A percentile compares a stretch with the other conserved stretches of the same genome.
phyloP scores from a whole-genome alignment of 2,113 vertebrate species.

The Sitta europaea region DNA sequence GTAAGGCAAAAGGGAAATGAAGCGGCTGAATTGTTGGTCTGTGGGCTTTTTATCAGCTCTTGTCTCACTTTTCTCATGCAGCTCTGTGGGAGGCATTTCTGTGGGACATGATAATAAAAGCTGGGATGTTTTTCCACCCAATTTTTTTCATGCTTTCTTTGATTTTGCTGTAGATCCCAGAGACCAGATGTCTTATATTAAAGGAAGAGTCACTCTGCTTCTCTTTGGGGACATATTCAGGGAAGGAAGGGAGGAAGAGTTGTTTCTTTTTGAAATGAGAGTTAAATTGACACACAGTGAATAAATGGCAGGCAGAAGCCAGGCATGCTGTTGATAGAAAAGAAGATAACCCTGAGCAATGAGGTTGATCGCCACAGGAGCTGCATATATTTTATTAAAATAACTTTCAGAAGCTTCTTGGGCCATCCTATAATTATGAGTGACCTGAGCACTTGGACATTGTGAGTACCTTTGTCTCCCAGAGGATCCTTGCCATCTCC shows the following conservation, averaged over 20 bases:
- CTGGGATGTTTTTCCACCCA: not conserved
- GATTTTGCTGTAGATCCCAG: constrained; percentile 8
- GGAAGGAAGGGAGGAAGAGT: not conserved
- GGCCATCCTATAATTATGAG: not conserved
- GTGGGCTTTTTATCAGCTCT: not conserved
- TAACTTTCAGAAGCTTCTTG: not conserved
- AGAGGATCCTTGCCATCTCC: not conserved
- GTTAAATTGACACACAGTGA: not conserved
- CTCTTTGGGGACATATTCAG: not conserved
- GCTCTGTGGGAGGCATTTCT: constrained; percentile 11
- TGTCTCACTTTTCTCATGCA: not conserved
- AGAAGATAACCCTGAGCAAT: not conserved
- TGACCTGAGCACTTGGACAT: not conserved
- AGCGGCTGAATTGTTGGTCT: not conserved
- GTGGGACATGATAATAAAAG: not conserved
- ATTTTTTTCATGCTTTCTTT: not conserved
- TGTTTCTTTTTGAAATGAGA: not conserved
- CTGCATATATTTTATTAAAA: constrained; percentile 1
- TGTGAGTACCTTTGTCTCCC: not conserved
- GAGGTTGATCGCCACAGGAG: not conserved
- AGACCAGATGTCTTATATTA: constrained; percentile 27
- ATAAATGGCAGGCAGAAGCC: not conserved
- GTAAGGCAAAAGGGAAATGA: not conserved
- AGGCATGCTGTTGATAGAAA: not conserved
- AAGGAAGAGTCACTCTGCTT: constrained; percentile 12